phyloP scores from a whole-genome alignment of 2,113 vertebrate genomes.

The Brachyhypopomus occidentalis region DNA sequence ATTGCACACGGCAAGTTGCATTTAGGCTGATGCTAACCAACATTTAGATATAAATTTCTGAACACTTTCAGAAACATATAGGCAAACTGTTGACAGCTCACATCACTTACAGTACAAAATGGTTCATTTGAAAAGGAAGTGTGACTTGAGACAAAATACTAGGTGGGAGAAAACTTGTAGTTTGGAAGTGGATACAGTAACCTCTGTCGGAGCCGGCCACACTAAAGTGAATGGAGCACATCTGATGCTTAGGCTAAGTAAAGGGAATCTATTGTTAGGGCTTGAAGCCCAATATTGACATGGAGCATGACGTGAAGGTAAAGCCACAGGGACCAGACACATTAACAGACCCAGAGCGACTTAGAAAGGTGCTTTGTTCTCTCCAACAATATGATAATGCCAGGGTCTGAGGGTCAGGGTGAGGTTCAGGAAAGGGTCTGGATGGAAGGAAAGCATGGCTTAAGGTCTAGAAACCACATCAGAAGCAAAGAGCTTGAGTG shows the following conservation, averaged over 20 bases:
- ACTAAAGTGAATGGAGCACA: background rate
- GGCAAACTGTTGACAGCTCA: constrained; percentile 56
- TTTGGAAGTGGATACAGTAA: background rate
- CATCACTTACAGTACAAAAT: constrained; percentile 57
- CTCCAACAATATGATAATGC: no score
- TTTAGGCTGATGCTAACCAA: constrained; percentile 54
- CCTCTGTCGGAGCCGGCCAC: background rate
- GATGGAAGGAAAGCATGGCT: background rate
- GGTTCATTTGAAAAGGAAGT: constrained; percentile 70
- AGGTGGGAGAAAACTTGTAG: constrained; percentile 35
- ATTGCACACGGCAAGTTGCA: constrained; percentile 62
- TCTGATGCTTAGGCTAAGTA: background rate
- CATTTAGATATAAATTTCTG: constrained; percentile 59
- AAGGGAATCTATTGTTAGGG: background rate
- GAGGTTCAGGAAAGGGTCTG: background rate
- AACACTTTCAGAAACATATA: constrained; percentile 51
- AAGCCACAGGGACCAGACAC: no score
- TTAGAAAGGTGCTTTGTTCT: no score
- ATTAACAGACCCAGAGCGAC: no score
- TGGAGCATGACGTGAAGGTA: background rate
- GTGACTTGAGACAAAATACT: constrained; percentile 73
- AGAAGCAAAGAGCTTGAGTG: background rate
- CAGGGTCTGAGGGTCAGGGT: background rate
- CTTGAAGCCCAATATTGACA: background rate
- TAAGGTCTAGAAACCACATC: background rate